Base-by-base conservation (phyloP, 2,113 vertebrate genomes). In the Megatriorchis doriae region DNA sequence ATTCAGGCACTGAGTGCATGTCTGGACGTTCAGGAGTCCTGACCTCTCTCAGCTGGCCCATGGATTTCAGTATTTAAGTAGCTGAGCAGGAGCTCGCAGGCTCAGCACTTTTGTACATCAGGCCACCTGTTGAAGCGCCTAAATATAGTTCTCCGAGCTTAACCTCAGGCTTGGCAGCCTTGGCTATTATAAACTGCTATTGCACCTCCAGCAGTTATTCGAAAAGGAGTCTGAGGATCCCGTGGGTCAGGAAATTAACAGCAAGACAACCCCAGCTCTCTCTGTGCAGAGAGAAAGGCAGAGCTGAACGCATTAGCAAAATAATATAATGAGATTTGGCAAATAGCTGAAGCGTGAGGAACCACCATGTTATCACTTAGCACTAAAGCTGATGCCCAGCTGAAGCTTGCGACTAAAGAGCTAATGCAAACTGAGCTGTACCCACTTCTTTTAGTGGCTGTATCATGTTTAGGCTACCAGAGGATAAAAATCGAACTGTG, bases 11-110 rank as follows among this genome's bases (percentile, higher is more conserved):
- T 85, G 65, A 58, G 18, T 53, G 25, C 34, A 11, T 29, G 65
- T 88, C 73, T 89, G 70, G 70, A 84, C 2, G 1, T 43, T 75
- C 47, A 67, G 14, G 31, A 93, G 52, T 56, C 72, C 83, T 89
- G 90, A 95, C 80, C 88, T 86, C 55, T 71, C 73, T 95, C 83
- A 95, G 73, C 78, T 82, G 73, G 77, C 72, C 81, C 32, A 9
- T 77, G 89, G 94, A 96, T 96, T 96, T 97, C 86, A 66, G 81
- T 73, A 32, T 94, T 93, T 97, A 95, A 94, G 95, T 89, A 61
- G 94, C 83, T 95, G 88, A 96, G 78, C 40, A 84, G 91, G 61
- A 95, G 88, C 86, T 94, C 91, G 95, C 91, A 87, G 77, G 94
- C 84, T 97, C 91, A 97, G 83, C 86, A 94, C 82, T 96, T 96